These are phyloP conservation scores for Globodera ellingtonae DNA, from an alignment of 1,140 invertebrate genomes.

Conservation along the genomic window DNA sequence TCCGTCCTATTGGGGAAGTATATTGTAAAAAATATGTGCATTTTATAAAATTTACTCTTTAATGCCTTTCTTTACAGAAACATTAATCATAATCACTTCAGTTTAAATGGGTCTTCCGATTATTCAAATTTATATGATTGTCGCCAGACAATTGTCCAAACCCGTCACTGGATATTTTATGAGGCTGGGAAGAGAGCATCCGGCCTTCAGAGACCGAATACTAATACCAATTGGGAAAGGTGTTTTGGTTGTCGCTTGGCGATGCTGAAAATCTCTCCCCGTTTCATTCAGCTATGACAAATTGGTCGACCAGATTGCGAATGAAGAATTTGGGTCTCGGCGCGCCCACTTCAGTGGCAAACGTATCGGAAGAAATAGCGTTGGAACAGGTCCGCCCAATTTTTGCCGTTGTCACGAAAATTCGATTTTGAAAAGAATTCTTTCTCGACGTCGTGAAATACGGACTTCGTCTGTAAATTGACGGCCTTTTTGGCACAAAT, in stretches of 20 bases:
- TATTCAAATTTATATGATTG: conserved; percentile 50
- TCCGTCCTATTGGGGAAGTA: too few species aligned
- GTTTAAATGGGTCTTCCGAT: conserved; percentile 45
- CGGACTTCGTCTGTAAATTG: too few species aligned
- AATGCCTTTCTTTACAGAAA: too few species aligned
- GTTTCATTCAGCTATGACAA: conserved; percentile 45
- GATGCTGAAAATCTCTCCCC: background rate
- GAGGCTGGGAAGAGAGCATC: conserved; percentile 45
- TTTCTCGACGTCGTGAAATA: too few species aligned
- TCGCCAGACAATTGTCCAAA: conserved; percentile 51
- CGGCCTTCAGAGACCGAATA: conserved; percentile 41
- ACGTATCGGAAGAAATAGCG: conserved; percentile 37
- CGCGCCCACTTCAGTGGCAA: conserved; percentile 34
- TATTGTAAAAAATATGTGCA: too few species aligned
- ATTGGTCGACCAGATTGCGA: conserved; percentile 43
- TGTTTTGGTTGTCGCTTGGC: conserved; percentile 14
- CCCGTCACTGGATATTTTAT: conserved; percentile 50
- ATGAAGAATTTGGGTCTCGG: conserved; percentile 54
- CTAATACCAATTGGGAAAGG: conserved; percentile 47
- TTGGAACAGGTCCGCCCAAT: conserved; percentile 42
- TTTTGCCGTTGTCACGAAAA: too few species aligned
- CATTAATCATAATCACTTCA: background rate
- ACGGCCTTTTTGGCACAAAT: too few species aligned
- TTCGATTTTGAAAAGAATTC: too few species aligned
- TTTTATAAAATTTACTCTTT: too few species aligned